These are phyloP conservation scores for Eulemur macaco DNA, from an alignment of 2,113 vertebrate species.

Conservation along the genomic window DNA sequence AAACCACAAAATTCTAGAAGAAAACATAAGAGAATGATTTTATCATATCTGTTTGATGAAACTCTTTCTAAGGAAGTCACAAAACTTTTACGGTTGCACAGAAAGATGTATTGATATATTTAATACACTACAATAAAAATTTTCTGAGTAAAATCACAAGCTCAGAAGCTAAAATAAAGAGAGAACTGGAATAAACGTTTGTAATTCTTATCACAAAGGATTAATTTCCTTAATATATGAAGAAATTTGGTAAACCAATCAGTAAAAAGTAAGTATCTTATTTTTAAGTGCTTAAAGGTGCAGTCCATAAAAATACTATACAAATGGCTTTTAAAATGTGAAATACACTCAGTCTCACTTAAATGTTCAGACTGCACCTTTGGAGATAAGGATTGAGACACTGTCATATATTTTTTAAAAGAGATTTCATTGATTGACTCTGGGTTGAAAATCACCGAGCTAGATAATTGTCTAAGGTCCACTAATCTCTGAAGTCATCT, in stretches of 20 bases:
- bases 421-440: neutral
- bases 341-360: neutral
- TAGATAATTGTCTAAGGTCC: neutral
- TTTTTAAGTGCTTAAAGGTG: conserved; percentile 12
- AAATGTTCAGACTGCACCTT: neutral
- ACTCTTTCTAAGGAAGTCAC: neutral
- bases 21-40: neutral
- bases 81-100: neutral
- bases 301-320: neutral
- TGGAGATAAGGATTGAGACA: neutral
- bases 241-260: neutral
- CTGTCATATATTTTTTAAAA: neutral
- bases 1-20: neutral
- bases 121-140: neutral
- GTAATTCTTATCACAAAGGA: neutral
- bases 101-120: neutral
- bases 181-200: neutral
- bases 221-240: neutral
- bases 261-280: neutral
- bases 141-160: conserved; percentile 15
- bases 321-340: neutral
- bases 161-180: neutral
- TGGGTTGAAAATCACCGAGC: neutral
- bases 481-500: neutral
- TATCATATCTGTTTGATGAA: neutral